Evolutionary conservation across 2,797 vertebrate species (phyloP).

Genomic region (Poeciliopsis gracilis): DNA sequence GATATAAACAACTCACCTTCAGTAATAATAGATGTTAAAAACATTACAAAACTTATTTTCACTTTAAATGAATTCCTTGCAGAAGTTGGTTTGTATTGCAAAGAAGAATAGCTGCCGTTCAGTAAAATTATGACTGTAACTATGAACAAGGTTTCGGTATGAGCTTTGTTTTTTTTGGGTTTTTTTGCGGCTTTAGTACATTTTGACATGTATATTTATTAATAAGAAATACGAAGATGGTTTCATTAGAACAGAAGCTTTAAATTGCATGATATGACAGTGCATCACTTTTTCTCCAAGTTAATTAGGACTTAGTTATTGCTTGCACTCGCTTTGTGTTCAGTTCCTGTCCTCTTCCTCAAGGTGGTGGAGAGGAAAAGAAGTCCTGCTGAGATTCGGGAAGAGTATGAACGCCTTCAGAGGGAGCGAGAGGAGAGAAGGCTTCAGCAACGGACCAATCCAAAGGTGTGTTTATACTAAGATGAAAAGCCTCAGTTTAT

Average conservation of each 20-base stretch:
- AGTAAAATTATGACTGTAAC: background rate
- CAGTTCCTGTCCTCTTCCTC: constrained; percentile 37
- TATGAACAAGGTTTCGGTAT: background rate
- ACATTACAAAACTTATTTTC: background rate
- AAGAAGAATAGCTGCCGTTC: background rate
- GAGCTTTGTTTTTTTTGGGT: background rate
- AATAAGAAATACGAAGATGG: background rate
- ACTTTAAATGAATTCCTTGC: background rate
- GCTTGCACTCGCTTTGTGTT: constrained; percentile 8
- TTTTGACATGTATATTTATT: background rate
- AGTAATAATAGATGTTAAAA: background rate
- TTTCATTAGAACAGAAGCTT: background rate
- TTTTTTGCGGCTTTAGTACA: background rate
- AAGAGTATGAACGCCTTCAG: constrained; percentile 96
- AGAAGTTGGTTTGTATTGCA: background rate
- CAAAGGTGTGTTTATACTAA: constrained; percentile 84
- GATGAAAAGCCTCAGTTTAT: constrained; percentile 14
- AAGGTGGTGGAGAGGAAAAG: constrained; percentile 96
- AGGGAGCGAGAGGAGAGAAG: constrained; percentile 93
- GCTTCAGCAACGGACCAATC: constrained; percentile 97
- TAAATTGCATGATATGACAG: background rate
- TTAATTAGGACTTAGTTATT: background rate
- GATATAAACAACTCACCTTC: background rate
- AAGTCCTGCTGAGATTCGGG: constrained; percentile 94
- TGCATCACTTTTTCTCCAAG: background rate